Conservation (phyloP, 1,140 invertebrate genomes). For the Parasteatoda tepidariorum region DNA sequence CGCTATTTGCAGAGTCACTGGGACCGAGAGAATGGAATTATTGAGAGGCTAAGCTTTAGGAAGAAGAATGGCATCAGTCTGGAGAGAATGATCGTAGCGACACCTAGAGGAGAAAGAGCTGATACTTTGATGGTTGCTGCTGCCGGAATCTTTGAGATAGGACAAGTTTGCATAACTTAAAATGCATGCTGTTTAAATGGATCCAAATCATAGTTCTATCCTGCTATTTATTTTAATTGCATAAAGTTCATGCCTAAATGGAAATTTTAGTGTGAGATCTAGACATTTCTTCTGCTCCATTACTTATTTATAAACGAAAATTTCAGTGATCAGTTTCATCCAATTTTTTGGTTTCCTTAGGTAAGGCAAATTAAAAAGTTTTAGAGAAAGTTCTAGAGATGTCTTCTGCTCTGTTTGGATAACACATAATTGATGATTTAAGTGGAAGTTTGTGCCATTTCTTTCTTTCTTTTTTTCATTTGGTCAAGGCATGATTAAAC, state of each 20-base stretch:
- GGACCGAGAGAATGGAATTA: background rate
- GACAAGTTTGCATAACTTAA: background rate
- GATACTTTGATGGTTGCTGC: background rate
- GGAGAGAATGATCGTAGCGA: background rate
- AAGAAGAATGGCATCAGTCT: constrained; percentile 19
- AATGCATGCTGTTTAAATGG: background rate
- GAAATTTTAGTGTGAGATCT: background rate
- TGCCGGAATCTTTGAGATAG: background rate
- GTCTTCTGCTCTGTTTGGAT: too few species aligned
- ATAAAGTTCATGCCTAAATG: background rate
- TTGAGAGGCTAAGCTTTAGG: background rate
- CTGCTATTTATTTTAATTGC: background rate
- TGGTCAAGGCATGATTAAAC: too few species aligned
- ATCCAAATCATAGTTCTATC: too few species aligned
- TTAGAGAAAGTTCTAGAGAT: too few species aligned
- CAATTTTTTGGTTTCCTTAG: too few species aligned
- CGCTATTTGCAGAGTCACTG: constrained; percentile 31
- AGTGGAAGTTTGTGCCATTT: too few species aligned
- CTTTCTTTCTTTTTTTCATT: too few species aligned
- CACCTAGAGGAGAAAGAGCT: background rate
- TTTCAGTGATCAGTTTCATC: too few species aligned
- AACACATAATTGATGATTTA: too few species aligned
- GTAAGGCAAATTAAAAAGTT: too few species aligned
- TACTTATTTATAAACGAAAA: too few species aligned
- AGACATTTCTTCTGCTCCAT: background rate